A percentile compares a stretch with the other conserved stretches of the same genome.
Conservation (phyloP, 2,797 vertebrate genomes). For the Liparis tanakae region DNA sequence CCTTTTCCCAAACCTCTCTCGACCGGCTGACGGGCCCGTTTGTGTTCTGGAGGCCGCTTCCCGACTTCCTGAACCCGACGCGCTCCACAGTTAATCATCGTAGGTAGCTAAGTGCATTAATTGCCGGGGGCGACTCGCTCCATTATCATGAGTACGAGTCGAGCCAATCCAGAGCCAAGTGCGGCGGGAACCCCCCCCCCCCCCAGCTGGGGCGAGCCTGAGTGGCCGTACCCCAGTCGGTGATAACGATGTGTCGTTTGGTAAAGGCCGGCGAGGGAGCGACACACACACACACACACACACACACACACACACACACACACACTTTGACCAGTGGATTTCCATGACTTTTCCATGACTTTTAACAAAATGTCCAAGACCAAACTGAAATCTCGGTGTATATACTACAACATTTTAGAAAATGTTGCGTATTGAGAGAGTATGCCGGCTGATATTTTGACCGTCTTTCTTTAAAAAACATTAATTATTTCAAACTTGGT, state of each 20-base stretch:
- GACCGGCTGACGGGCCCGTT: constrained; percentile 13
- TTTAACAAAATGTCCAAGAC: no score
- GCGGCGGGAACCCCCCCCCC: constrained; percentile 38
- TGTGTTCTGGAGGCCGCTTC: constrained; percentile 62
- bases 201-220: constrained; percentile 46
- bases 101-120: constrained; percentile 71
- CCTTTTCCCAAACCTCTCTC: constrained; percentile 19
- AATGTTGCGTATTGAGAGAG: no score
- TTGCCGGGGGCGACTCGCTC: constrained; percentile 65
- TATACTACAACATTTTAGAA: no score
- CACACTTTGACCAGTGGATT: no score
- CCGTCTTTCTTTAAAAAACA: no score
- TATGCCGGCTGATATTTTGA: no score
- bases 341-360: no score
- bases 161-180: constrained; percentile 51
- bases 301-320: background rate
- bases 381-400: no score
- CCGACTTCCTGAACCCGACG: constrained; percentile 65
- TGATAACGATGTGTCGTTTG: constrained; percentile 37
- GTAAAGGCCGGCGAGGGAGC: constrained; percentile 5
- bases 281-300: background rate
- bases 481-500: no score
- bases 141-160: constrained; percentile 61
- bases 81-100: constrained; percentile 67
- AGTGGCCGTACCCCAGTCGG: constrained; percentile 22